phyloP scores from a whole-genome alignment of 1,140 invertebrate genomes.

The Drosophila serrata region DNA sequence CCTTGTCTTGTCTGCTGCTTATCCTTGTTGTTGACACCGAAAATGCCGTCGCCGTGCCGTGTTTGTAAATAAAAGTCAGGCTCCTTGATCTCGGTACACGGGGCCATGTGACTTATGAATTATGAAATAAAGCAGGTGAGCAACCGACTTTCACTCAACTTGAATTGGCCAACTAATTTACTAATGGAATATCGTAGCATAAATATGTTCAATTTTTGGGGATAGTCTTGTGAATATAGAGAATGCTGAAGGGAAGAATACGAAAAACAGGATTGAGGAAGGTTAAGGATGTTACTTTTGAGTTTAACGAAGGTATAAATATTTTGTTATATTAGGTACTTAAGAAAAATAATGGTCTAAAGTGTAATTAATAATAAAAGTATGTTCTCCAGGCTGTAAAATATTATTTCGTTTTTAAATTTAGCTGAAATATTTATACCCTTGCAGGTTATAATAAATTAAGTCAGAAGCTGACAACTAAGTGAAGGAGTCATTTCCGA shows the following conservation, averaged over 20 bases:
- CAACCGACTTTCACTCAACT: conserved; percentile 7
- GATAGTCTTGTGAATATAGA: neutral
- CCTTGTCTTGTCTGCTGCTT: conserved; percentile 3
- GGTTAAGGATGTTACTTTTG: neutral
- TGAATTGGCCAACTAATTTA: conserved; percentile 24
- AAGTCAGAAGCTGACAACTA: too few relatives aligned
- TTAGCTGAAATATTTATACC: too few relatives aligned
- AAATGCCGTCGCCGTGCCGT: conserved; percentile 9
- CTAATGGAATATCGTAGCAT: conserved; percentile 36
- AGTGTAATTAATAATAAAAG: neutral
- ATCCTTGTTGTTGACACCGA: conserved; percentile 23
- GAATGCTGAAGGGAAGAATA: neutral
- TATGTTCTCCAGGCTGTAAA: too few relatives aligned
- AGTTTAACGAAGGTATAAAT: neutral
- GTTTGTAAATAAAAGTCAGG: conserved; percentile 27
- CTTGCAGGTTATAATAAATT: too few relatives aligned
- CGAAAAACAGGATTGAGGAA: too few relatives aligned
- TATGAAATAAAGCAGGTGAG: conserved; percentile 43
- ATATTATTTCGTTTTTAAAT: too few relatives aligned
- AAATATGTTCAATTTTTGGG: neutral
- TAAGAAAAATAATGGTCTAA: neutral
- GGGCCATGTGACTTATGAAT: conserved; percentile 23
- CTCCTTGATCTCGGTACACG: conserved; percentile 1
- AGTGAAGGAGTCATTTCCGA: too few relatives aligned
- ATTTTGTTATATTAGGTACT: too few relatives aligned